These are phyloP conservation scores for Zophobas atratus DNA, from an alignment of 1,140 invertebrate genomes.

Conservation along the genomic window DNA sequence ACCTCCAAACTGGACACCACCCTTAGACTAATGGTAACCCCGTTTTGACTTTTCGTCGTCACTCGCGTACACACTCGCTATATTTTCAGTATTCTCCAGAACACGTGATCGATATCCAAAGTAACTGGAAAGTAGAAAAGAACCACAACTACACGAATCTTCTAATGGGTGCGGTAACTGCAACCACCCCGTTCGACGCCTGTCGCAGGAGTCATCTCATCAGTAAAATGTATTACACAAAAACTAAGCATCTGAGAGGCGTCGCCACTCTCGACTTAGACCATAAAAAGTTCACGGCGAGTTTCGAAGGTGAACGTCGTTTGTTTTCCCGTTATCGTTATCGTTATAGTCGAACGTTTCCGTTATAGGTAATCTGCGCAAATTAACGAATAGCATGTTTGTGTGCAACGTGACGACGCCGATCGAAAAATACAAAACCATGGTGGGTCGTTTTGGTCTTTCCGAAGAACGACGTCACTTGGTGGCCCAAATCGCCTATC, in stretches of 20 bases:
- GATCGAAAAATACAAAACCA: constrained; percentile 75
- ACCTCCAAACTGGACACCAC: constrained; percentile 69
- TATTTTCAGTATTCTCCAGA: constrained; percentile 69
- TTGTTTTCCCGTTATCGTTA: not conserved
- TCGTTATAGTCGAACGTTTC: not conserved
- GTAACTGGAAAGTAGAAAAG: constrained; percentile 71
- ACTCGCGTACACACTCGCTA: no score
- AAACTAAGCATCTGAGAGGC: constrained; percentile 74
- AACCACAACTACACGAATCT: constrained; percentile 67
- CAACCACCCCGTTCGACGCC: constrained; percentile 74
- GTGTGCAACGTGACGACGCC: constrained; percentile 82
- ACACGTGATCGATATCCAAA: constrained; percentile 72
- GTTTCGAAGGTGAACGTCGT: constrained; percentile 69
- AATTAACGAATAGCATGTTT: constrained; percentile 77
- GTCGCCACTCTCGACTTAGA: constrained; percentile 79
- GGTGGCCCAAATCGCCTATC: constrained; percentile 78
- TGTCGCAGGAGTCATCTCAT: constrained; percentile 77
- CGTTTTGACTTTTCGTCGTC: constrained; percentile 1
- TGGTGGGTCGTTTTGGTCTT: constrained; percentile 79
- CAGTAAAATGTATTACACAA: constrained; percentile 75
- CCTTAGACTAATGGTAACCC: constrained; percentile 68
- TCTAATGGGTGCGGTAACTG: constrained; percentile 72
- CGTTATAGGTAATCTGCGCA: constrained; percentile 73
- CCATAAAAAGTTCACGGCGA: constrained; percentile 76
- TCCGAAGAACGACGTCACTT: constrained; percentile 79